Percentiles rank a stretch among this genome's conserved stretches.
These are phyloP conservation scores for Monarcha castaneiventris DNA, from an alignment of 2,113 vertebrate species.

Conservation along the genomic window DNA sequence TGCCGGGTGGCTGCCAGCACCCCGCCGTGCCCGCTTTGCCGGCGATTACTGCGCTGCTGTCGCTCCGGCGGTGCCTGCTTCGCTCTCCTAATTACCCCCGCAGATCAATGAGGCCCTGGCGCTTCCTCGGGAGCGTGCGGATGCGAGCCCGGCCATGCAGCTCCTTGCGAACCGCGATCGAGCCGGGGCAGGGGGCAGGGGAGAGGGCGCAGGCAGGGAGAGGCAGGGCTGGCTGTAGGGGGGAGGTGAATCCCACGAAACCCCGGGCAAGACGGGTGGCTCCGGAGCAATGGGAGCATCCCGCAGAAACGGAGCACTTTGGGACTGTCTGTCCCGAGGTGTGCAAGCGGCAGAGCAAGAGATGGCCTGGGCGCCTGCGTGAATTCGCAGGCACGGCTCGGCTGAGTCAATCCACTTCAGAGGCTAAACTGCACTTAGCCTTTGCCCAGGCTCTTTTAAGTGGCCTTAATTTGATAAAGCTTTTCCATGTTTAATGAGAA, in stretches of 20 bases:
- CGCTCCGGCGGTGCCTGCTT: neutral
- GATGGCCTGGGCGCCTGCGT: fast-evolving
- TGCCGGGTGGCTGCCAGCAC: slow-evolving; percentile 25
- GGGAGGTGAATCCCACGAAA: fast-evolving
- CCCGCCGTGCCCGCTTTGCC: neutral
- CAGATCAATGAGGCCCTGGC: neutral
- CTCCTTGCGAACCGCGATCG: fast-evolving
- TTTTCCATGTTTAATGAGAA: neutral
- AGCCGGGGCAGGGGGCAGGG: neutral
- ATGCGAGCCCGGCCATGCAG: fast-evolving
- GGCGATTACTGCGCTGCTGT: neutral
- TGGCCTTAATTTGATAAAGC: slow-evolving; percentile 50
- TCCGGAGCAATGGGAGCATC: neutral
- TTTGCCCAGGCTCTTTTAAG: slow-evolving; percentile 30
- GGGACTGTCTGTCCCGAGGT: neutral
- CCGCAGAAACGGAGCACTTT: neutral
- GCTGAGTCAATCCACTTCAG: slow-evolving; percentile 17
- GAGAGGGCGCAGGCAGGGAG: neutral
- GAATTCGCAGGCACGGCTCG: neutral
- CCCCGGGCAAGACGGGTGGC: neutral
- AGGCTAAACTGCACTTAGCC: slow-evolving; percentile 37
- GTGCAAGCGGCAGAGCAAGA: neutral
- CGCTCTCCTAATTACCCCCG: neutral
- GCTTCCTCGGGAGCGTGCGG: neutral
- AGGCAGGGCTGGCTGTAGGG: neutral